Percentiles rank a stretch among this genome's conserved stretches.
These are phyloP conservation scores for Pyrgus malvae DNA, from an alignment of 2,888 invertebrate genomes.

Conservation along the genomic window DNA sequence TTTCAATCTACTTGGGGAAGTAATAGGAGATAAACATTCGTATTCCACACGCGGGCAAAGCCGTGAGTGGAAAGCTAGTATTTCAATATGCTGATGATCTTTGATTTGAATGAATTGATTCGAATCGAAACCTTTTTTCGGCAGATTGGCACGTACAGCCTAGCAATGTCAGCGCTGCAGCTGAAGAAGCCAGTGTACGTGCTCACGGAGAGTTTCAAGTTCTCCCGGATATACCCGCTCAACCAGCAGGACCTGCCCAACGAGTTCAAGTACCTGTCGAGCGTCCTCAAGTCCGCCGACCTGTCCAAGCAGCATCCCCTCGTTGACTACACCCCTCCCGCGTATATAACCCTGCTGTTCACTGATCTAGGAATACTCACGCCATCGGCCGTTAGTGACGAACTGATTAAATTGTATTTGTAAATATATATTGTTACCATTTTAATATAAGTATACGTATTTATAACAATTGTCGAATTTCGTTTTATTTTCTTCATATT, in stretches of 20 bases:
- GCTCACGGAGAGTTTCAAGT: conserved; percentile 98
- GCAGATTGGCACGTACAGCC: conserved; percentile 91
- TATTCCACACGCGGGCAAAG: too few relatives aligned
- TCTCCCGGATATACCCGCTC: conserved; percentile 95
- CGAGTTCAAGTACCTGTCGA: conserved; percentile 87
- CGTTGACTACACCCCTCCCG: conserved; percentile 98
- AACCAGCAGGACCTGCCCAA: conserved; percentile 95
- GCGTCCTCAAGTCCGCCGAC: conserved; percentile 71
- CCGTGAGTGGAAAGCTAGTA: too few relatives aligned
- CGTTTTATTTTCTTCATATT: not conserved
- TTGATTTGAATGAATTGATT: too few relatives aligned
- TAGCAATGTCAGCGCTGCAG: conserved; percentile 92
- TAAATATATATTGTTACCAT: conserved; percentile 69
- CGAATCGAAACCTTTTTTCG: conserved; percentile 27
- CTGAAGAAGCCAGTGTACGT: conserved; percentile 98
- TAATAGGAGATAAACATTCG: too few relatives aligned
- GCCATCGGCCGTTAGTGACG: conserved; percentile 98
- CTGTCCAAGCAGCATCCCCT: conserved; percentile 89
- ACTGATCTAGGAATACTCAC: conserved; percentile 98
- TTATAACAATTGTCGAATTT: conserved; percentile 17
- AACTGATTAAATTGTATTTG: conserved; percentile 97
- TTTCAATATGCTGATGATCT: too few relatives aligned
- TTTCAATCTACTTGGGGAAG: too few relatives aligned
- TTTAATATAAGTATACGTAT: conserved; percentile 39
- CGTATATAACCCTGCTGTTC: conserved; percentile 94